Evolutionary conservation across 35 echinoderm and acorn worm genomes (phyloP).

Genomic region (Ptychodera flava): DNA sequence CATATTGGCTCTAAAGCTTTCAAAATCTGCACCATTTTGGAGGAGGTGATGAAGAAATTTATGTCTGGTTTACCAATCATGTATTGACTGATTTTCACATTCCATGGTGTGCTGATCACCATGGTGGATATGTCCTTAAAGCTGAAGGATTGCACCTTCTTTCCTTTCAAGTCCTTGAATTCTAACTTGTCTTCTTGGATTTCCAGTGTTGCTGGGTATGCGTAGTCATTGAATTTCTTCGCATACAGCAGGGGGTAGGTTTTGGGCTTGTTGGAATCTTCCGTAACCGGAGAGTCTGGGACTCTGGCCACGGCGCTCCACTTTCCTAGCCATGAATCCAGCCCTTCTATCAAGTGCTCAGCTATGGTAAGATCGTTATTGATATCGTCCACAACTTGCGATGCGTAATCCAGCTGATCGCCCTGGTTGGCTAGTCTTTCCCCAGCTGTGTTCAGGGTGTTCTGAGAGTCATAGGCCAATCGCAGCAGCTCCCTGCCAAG

Average conservation of each 20-base stretch:
- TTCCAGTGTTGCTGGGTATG: neutral
- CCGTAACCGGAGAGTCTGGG: neutral
- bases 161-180: neutral
- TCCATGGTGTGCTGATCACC: neutral
- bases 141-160: neutral
- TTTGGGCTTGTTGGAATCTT: neutral
- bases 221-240: neutral
- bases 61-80: neutral
- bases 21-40: neutral
- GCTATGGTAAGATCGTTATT: neutral
- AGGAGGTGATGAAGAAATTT: neutral
- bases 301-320: neutral
- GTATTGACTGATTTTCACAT: neutral
- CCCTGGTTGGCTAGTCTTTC: neutral
- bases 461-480: neutral
- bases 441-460: neutral
- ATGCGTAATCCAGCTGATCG: neutral
- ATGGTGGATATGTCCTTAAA: neutral
- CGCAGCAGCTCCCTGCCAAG: neutral
- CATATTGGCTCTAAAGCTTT: neutral
- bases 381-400: neutral
- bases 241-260: neutral
- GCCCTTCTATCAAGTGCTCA: neutral
- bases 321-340: neutral
- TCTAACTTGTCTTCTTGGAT: neutral